These are phyloP conservation scores for Gallinago nigripennis DNA, from an alignment of 2,797 vertebrate species.

Conservation along the genomic window DNA sequence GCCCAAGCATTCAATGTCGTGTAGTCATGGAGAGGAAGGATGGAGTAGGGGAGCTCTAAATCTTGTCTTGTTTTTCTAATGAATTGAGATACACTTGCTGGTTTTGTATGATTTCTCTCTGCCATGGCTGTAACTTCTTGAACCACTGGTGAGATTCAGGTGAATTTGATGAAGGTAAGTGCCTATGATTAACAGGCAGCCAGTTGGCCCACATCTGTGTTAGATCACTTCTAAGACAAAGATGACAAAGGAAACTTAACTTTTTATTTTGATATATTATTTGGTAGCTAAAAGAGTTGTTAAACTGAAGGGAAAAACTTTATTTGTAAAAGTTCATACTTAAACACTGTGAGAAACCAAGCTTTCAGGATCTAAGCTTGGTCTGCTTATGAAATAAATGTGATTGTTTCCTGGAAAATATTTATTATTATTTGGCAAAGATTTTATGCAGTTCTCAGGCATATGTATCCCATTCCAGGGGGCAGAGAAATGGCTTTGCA, in stretches of 20 bases:
- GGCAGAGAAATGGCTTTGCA: not conserved
- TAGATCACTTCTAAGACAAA: not conserved
- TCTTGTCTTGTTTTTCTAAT: not conserved
- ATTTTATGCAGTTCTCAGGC: not conserved
- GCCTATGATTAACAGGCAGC: not conserved
- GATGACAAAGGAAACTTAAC: not conserved
- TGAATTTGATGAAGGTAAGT: not conserved
- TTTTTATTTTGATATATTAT: not conserved
- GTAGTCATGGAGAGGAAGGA: not conserved
- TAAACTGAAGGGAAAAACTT: not conserved
- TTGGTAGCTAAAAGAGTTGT: not conserved
- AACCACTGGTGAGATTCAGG: not conserved
- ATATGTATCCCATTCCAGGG: not conserved
- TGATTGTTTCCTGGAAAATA: not conserved
- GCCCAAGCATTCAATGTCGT: not conserved
- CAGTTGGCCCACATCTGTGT: not conserved
- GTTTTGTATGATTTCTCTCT: not conserved
- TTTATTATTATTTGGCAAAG: not conserved
- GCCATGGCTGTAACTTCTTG: not conserved
- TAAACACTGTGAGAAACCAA: not conserved
- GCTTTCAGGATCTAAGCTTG: not conserved
- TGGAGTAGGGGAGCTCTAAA: not conserved
- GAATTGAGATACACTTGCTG: not conserved
- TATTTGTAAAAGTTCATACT: not conserved
- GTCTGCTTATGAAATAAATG: not conserved